phyloP scores from a whole-genome alignment of 2,113 vertebrate species.

The Dolichotis patagonum region DNA sequence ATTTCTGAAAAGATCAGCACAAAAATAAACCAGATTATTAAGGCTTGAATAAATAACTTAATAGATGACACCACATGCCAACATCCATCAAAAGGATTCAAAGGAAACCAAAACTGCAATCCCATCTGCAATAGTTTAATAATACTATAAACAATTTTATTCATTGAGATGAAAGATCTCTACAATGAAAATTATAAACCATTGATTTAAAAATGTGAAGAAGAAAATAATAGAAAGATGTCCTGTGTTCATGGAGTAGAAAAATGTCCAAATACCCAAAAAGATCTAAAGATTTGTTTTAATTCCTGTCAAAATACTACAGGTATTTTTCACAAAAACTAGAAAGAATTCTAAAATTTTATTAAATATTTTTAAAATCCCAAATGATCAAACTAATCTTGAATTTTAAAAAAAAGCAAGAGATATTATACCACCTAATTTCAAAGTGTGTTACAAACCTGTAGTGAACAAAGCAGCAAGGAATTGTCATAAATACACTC shows the following conservation, averaged over 20 bases:
- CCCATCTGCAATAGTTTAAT: neutral
- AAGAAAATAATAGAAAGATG: neutral
- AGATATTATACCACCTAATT: neutral
- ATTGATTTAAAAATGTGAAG: neutral
- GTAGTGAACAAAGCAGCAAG: neutral
- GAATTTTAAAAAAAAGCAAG: neutral
- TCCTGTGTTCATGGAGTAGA: no score
- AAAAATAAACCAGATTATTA: neutral
- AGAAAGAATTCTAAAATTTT: neutral
- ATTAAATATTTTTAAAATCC: neutral
- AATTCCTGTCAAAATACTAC: neutral
- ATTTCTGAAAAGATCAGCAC: neutral
- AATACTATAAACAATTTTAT: neutral
- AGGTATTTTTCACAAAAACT: neutral
- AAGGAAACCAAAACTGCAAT: neutral
- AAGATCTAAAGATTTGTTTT: neutral
- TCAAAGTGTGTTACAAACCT: neutral
- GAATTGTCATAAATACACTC: neutral
- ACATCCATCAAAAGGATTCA: neutral
- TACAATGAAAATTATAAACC: neutral
- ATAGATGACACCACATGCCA: neutral
- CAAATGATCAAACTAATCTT: neutral
- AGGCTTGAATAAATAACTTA: neutral
- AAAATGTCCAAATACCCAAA: neutral
- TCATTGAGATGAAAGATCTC: neutral